A percentile compares a stretch with the other conserved stretches of the same genome.
Conservation (phyloP, 2,113 vertebrate genomes). For the Talpa occidentalis region DNA sequence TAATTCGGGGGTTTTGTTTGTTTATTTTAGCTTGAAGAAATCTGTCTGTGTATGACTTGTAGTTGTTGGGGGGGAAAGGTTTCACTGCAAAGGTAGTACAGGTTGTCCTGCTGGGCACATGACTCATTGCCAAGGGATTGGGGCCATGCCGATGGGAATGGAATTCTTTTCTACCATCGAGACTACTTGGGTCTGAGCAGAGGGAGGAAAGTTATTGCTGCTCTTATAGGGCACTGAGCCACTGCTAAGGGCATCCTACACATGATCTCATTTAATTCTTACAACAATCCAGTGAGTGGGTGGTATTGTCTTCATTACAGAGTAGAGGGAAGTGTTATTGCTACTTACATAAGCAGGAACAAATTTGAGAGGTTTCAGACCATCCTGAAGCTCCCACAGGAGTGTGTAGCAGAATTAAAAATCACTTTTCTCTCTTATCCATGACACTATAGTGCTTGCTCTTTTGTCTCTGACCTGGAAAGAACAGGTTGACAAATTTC, state of each 20-base stretch:
- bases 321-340: background rate
- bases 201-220: background rate
- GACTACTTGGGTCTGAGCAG: background rate
- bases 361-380: background rate
- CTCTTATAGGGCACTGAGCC: background rate
- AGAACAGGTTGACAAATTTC: background rate
- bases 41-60: background rate
- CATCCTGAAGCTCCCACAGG: background rate
- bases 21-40: constrained; percentile 49
- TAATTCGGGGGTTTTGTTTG: background rate
- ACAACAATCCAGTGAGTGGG: background rate
- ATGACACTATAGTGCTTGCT: background rate
- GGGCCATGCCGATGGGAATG: background rate
- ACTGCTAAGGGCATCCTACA: background rate
- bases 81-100: background rate
- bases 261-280: background rate
- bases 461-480: background rate
- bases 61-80: background rate
- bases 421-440: background rate
- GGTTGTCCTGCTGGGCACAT: background rate
- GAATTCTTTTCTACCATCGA: background rate
- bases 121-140: background rate
- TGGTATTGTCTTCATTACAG: background rate
- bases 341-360: background rate
- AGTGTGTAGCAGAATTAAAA: background rate